Percentiles rank a stretch among this genome's conserved stretches.
Conservation (phyloP, 2,113 vertebrate genomes). For the Melanocharis versteri region DNA sequence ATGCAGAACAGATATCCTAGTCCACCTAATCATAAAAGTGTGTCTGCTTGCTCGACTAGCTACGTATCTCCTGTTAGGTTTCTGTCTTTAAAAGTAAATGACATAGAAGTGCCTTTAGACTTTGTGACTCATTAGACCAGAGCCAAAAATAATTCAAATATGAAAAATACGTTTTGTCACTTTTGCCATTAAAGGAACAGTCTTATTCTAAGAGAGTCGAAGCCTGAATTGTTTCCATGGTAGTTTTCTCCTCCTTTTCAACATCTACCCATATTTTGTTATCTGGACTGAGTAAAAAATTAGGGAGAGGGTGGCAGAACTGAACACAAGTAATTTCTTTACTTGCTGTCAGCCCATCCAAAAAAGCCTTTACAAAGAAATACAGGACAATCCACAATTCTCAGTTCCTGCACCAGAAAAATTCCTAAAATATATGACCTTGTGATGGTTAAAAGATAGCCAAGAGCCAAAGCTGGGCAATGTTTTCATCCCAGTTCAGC, state of each 20-base stretch:
- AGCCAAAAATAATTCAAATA: slow-evolving; percentile 32
- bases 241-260: background rate
- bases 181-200: background rate
- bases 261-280: background rate
- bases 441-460: slow-evolving; percentile 62
- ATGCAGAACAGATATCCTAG: slow-evolving; percentile 35
- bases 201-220: background rate
- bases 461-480: slow-evolving; percentile 51
- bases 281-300: background rate
- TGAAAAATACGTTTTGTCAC: background rate
- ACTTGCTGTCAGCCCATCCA: background rate
- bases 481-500: slow-evolving; percentile 66
- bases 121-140: background rate
- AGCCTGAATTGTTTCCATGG: background rate
- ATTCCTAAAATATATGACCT: slow-evolving; percentile 48
- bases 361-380: background rate
- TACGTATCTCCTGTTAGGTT: background rate
- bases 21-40: slow-evolving; percentile 37
- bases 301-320: background rate
- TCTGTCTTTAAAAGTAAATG: slow-evolving; percentile 1
- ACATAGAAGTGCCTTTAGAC: background rate
- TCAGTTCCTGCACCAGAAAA: background rate
- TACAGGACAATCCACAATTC: background rate
- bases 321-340: background rate
- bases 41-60: background rate